phyloP scores from a whole-genome alignment of 2,797 vertebrate genomes.

The Serranus cabrilla region DNA sequence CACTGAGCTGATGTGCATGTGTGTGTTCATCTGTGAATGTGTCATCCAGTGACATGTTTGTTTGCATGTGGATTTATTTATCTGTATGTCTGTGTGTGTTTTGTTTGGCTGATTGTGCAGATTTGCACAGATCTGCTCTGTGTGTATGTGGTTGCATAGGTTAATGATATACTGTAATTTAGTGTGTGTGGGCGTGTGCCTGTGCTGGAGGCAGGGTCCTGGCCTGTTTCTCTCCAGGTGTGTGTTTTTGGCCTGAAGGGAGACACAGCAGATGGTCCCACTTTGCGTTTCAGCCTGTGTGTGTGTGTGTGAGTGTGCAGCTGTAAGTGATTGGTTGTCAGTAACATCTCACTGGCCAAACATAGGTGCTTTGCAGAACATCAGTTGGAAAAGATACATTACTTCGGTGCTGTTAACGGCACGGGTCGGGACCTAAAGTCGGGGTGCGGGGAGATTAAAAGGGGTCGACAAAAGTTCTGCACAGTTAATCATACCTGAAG shows the following conservation, averaged over 20 bases:
- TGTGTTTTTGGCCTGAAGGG: slow-evolving; percentile 70
- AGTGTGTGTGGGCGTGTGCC: neutral
- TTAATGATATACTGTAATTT: neutral
- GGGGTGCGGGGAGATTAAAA: slow-evolving; percentile 9
- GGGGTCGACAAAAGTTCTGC: slow-evolving; percentile 1
- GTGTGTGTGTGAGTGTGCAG: slow-evolving; percentile 11
- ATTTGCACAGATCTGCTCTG: slow-evolving; percentile 12
- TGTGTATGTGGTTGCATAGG: neutral
- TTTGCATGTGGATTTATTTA: neutral
- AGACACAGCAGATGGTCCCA: slow-evolving; percentile 73
- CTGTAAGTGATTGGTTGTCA: slow-evolving; percentile 59
- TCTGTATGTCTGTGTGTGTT: neutral
- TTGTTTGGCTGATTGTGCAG: neutral
- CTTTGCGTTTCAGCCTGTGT: slow-evolving; percentile 42
- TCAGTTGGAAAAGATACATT: slow-evolving; percentile 8
- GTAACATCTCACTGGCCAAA: slow-evolving; percentile 43
- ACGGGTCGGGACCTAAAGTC: neutral
- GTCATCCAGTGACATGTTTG: neutral
- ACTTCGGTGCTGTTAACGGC: slow-evolving; percentile 23
- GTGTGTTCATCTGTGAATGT: slow-evolving; percentile 19
- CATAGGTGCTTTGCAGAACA: slow-evolving; percentile 46
- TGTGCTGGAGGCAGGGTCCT: slow-evolving; percentile 55
- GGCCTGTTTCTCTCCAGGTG: slow-evolving; percentile 76
- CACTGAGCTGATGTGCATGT: slow-evolving; percentile 33
- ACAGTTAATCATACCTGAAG: neutral